These are phyloP conservation scores for Psettodes erumei DNA, from an alignment of 2,113 vertebrate species.

Conservation along the genomic window DNA sequence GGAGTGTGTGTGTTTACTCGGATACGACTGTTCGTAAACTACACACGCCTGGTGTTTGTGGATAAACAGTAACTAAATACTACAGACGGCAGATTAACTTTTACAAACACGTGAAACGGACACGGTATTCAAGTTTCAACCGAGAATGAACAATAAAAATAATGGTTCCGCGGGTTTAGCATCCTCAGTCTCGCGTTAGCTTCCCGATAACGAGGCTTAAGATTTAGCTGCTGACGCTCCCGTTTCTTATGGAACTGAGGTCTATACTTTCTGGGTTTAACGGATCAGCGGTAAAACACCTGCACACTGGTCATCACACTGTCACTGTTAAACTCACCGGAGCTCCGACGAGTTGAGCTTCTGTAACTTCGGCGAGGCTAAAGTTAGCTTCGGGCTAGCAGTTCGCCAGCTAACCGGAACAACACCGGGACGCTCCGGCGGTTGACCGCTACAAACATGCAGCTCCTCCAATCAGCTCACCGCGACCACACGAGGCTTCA, in stretches of 20 bases:
- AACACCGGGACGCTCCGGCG: neutral
- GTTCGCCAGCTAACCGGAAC: neutral
- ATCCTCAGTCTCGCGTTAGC: neutral
- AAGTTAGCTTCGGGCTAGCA: conserved; percentile 21
- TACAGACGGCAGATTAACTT: too few relatives aligned
- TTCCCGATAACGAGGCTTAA: neutral
- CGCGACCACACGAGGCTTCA: neutral
- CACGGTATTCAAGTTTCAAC: too few relatives aligned
- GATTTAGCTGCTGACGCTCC: neutral
- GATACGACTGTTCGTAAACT: too few relatives aligned
- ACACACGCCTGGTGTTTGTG: too few relatives aligned
- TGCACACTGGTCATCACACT: neutral
- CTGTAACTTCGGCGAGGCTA: neutral
- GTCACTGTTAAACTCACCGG: neutral
- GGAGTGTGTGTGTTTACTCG: too few relatives aligned
- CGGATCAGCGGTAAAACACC: neutral
- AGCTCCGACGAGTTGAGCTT: neutral
- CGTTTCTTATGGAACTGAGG: neutral
- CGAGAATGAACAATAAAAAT: too few relatives aligned
- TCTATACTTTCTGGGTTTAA: neutral
- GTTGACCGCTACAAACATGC: neutral
- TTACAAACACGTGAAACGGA: too few relatives aligned
- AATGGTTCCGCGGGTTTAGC: neutral
- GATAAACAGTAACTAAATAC: too few relatives aligned
- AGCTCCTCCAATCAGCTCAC: neutral